phyloP scores from a whole-genome alignment of 2,888 invertebrate genomes.

The Limnephilus marmoratus region DNA sequence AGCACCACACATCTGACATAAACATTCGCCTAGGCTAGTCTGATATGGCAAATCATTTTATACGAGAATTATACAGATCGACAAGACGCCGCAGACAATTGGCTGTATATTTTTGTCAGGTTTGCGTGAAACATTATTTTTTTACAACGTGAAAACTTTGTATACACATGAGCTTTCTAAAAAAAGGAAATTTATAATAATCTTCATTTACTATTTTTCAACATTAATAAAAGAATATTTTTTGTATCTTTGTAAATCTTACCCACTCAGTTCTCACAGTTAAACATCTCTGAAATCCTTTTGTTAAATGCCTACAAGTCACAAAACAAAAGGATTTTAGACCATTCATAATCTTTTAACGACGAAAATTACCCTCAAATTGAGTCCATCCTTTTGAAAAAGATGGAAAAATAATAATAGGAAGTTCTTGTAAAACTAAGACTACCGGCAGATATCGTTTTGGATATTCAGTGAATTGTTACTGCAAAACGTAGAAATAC shows the following conservation, averaged over 20 bases:
- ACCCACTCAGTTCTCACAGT: neutral
- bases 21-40: neutral
- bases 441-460: neutral
- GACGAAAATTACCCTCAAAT: neutral
- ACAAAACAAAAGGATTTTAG: neutral
- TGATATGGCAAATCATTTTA: neutral
- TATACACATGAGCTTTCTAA: neutral
- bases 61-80: neutral
- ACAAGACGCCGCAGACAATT: neutral
- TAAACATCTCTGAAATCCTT: neutral
- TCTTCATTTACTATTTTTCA: neutral
- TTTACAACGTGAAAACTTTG: neutral
- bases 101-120: neutral
- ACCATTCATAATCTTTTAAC: neutral
- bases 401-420: neutral
- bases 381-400: neutral
- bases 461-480: neutral
- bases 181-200: neutral
- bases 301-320: neutral
- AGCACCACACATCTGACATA: neutral
- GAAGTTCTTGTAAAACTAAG: neutral
- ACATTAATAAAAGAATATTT: neutral
- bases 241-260: neutral
- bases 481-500: slow-evolving; percentile 67
- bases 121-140: neutral